Base-by-base conservation (phyloP, 2,888 invertebrate genomes). In the Diarsia dahlii region DNA sequence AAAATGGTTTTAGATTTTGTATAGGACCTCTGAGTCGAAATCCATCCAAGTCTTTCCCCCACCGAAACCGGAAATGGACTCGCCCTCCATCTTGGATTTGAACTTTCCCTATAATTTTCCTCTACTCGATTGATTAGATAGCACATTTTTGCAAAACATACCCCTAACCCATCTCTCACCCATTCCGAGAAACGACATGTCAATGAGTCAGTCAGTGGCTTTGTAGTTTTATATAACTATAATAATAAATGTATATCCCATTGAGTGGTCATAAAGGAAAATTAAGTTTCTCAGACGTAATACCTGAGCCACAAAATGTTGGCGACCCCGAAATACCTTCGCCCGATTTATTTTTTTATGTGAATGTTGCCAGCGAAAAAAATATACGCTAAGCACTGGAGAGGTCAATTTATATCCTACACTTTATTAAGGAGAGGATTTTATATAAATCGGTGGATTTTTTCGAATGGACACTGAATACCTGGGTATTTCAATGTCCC, bases 351-450 rank as follows among this genome's bases (percentile, higher is more conserved):
- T 76, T 71, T 82, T 66, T 76, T 82, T 82, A 85, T 64, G 62
- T 71, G 73, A 58, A 76, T 71, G 63, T 78, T 83, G 8, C 71
- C 39, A 75, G 67, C 72, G 73, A 65, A 64, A 76, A 79, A 85
- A 80, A 76, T 60, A 85, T 84, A 86, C 82, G 66, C 46, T 71
- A 86, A 80, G 65, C 68, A 77, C 74, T 54, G 46, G 60, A 62
- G 74, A 71, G 76, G 81, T 79, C 77, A 82, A 85, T 85, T 87
- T 84, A 84, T 84, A 79, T 73, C 70, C 71, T 63, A 80, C 79
- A 78, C 78, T 85, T 82, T 87, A 84, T 82, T 85, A 87, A 76
- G 65, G 54, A 68, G 74, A 79, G 75, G 78, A 78, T 79, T 86
- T 74, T 74, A 64, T 71, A 71, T 84, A 80, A 82, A 83, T 74